Evolutionary conservation across 2,113 vertebrate genomes (phyloP).

Genomic region (Mustela nigripes): DNA sequence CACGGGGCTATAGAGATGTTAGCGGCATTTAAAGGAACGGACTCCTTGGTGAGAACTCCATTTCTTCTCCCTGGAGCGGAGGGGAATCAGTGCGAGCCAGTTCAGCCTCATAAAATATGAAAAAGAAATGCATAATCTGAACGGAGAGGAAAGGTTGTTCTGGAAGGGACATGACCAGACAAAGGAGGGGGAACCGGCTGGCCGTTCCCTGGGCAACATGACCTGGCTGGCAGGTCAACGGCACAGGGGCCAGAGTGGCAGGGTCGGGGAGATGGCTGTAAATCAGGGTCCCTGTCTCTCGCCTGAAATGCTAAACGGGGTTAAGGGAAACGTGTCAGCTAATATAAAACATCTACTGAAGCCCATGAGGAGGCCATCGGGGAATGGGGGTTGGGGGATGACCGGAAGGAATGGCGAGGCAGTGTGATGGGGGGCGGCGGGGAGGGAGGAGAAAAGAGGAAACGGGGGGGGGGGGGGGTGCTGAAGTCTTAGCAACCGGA

Average conservation of each 20-base stretch:
- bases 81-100: constrained; percentile 50
- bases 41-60: neutral
- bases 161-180: constrained; percentile 51
- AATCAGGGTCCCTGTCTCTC: neutral
- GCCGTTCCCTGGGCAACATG: neutral
- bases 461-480: neutral
- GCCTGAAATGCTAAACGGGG: neutral
- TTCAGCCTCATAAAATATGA: constrained; percentile 77
- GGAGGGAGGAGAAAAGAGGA: neutral
- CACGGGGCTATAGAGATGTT: neutral
- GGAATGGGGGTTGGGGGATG: neutral
- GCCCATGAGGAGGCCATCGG: neutral
- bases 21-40: constrained; percentile 14
- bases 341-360: neutral
- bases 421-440: neutral
- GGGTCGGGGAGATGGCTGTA: neutral
- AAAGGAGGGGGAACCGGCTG: neutral
- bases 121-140: constrained; percentile 69
- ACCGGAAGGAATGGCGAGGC: fast-evolving
- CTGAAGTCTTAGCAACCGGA: neutral
- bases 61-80: constrained; percentile 39
- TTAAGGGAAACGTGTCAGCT: neutral
- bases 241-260: neutral
- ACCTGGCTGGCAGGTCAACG: neutral
- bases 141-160: constrained; percentile 24